Evolutionary conservation across 2,888 invertebrate species (phyloP).

Genomic region (Caenorhabditis becei): DNA sequence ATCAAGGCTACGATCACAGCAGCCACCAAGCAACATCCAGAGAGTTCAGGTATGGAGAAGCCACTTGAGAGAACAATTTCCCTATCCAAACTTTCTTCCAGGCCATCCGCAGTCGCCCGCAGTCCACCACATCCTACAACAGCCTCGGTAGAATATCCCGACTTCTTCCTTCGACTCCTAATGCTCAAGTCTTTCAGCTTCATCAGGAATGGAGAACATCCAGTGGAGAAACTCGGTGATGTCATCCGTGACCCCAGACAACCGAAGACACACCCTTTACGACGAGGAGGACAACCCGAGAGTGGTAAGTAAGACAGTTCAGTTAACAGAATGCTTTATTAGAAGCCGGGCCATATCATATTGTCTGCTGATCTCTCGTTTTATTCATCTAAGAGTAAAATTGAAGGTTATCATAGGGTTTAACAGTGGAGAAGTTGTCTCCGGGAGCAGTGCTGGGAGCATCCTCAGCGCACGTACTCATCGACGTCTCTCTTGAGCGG

Average conservation of each 20-base stretch:
- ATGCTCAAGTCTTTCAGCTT: conserved; percentile 64
- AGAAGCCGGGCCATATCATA: not conserved
- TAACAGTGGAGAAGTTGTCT: not conserved
- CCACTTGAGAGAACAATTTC: conserved; percentile 6
- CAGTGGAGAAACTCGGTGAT: conserved; percentile 76
- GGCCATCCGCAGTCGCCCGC: conserved; percentile 67
- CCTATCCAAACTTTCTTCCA: too few species aligned
- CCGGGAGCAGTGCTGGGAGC: too few species aligned
- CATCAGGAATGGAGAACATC: conserved; percentile 77
- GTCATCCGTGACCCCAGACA: conserved; percentile 66
- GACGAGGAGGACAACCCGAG: conserved; percentile 76
- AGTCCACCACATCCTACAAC: conserved; percentile 69
- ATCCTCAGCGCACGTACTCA: not conserved
- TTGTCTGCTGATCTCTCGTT: conserved; percentile 2
- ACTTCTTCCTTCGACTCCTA: not conserved
- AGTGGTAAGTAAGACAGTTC: conserved; percentile 71
- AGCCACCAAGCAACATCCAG: conserved; percentile 66
- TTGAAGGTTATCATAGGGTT: not conserved
- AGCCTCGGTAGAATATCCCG: conserved; percentile 48
- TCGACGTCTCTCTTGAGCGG: not conserved
- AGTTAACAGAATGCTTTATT: conserved; percentile 18
- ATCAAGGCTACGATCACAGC: conserved; percentile 67
- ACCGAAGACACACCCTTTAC: conserved; percentile 67
- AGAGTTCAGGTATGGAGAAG: conserved; percentile 60
- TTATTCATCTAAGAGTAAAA: not conserved